Base-by-base conservation (phyloP, 2,888 invertebrate species). In the Miltochrista miniata region DNA sequence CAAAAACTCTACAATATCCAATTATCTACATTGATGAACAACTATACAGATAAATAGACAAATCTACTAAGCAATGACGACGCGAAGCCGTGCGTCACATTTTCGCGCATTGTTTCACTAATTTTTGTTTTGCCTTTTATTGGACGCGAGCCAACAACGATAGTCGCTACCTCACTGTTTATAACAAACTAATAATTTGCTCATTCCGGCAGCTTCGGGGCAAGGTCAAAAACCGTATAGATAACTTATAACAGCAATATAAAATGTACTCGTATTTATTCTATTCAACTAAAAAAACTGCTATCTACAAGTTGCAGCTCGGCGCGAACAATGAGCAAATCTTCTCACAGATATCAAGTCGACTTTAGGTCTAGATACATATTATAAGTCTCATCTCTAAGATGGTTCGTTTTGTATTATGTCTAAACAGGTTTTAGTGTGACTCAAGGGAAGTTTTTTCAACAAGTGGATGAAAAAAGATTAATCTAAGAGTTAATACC, bases 121-220 rank as follows among this genome's bases (percentile, higher is more conserved):
- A 79, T 80, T 79, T 83, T 74, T 76, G 77, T 79, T n/a, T 72
- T 75, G 76, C 15, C 69, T 76, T 72, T 69, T 66, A 65, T 79
- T 86, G 87, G 87, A 78, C 43, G 46, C 24, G 54, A 59, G 85
- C 86, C 87, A 87, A 77, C 69, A 68, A 56, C 68, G 64, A 57
- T 70, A 69, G 71, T 70, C 74, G 63, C 74, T 74, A 61, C 69
- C 66, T 71, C 72, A 72, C 60, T 68, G 70, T 73, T 76, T 74
- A 81, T 64, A 79, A 72, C 70, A 77, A 77, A 77, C 76, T 77
- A 76, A 76, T 72, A 65, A 43, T 45, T 30, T 38, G 10, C 44
- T 44, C 29, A 38, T 39, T 36, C 57, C 57, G 43, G 56, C 48
- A 64, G 51, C 63, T 61, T 57, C 58, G 54, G 55, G 59, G 59